phyloP scores from a whole-genome alignment of 1,140 invertebrate species.

The Scylla paramamosain region DNA sequence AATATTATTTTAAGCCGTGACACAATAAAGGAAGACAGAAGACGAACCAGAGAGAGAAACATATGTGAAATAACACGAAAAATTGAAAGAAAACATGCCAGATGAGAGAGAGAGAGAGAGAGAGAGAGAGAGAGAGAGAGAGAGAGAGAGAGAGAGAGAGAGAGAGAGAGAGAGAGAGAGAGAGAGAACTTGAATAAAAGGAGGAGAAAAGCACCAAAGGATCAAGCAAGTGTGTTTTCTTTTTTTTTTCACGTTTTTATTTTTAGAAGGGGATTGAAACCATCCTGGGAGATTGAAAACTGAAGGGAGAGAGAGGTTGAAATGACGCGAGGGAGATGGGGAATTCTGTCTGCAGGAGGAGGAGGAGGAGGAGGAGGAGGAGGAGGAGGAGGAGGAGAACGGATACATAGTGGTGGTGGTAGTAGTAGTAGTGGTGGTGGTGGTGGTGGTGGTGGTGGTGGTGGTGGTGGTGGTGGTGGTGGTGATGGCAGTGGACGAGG shows the following conservation, averaged over 20 bases:
- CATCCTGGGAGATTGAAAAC: conserved; percentile 11
- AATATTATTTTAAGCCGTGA: too few species aligned
- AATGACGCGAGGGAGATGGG: conserved; percentile 17
- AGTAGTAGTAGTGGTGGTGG: background rate
- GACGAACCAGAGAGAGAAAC: background rate
- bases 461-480: background rate
- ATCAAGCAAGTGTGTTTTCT: background rate
- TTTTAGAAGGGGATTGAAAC: background rate
- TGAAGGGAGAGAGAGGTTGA: conserved; percentile 18
- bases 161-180: conserved; percentile 17
- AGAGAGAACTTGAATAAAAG: background rate
- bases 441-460: too few species aligned
- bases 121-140: conserved; percentile 37
- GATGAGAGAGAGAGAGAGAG: background rate
- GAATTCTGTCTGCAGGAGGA: background rate
- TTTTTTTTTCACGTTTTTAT: background rate
- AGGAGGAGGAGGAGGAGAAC: background rate
- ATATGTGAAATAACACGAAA: background rate
- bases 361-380: conserved; percentile 1
- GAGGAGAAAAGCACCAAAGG: background rate
- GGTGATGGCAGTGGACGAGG: background rate
- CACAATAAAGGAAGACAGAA: too few species aligned
- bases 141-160: conserved; percentile 52
- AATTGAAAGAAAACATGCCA: background rate
- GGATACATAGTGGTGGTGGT: background rate